These are phyloP conservation scores for Nomia melanderi DNA, from an alignment of 1,140 invertebrate genomes.

Conservation along the genomic window DNA sequence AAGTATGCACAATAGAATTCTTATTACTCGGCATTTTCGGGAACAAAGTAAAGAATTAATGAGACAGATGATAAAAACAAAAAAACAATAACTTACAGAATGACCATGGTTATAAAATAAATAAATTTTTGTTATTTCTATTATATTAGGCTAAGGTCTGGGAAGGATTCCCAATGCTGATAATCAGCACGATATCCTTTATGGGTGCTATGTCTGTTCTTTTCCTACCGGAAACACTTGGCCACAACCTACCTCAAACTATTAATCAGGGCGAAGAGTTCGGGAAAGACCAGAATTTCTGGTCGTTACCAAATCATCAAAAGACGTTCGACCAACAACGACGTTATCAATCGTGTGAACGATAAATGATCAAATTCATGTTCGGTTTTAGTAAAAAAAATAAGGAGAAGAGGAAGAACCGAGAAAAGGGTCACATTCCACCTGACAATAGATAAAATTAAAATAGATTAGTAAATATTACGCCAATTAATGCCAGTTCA, in stretches of 20 bases:
- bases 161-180: conserved; percentile 81
- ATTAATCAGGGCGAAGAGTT: conserved; percentile 87
- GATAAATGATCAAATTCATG: conserved; percentile 29
- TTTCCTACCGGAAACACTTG: conserved; percentile 87
- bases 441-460: background rate
- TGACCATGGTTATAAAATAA: too few relatives aligned
- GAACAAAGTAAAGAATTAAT: too few relatives aligned
- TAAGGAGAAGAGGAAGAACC: conserved; percentile 28
- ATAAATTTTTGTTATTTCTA: conserved; percentile 8
- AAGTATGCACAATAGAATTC: conserved; percentile 68
- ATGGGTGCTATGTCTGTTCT: conserved; percentile 82
- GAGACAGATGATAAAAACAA: too few relatives aligned
- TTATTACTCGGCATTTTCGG: background rate
- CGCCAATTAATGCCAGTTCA: background rate
- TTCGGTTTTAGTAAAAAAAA: background rate
- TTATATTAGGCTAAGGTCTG: conserved; percentile 82
- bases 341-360: conserved; percentile 38
- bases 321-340: conserved; percentile 32
- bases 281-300: conserved; percentile 83
- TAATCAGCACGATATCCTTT: conserved; percentile 81
- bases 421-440: too few relatives aligned
- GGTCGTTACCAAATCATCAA: conserved; percentile 78
- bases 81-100: too few relatives aligned
- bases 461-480: background rate
- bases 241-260: conserved; percentile 86